Evolutionary conservation across 1,140 invertebrate species (phyloP), one percentile per base, ranked within the genome.

Genomic region (Heliconius hewitsoni): DNA sequence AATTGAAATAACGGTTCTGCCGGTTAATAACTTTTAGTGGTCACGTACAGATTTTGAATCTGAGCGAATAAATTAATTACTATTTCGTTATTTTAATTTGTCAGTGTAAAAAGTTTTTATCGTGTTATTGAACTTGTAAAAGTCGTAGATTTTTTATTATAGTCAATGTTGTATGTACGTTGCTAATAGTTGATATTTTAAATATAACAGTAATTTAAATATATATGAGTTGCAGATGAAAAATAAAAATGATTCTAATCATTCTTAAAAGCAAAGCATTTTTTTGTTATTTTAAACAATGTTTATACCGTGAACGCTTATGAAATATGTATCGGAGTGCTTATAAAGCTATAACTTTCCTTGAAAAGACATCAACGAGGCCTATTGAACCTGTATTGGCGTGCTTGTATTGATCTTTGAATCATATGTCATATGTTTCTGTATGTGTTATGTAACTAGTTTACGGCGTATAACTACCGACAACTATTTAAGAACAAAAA

Each of bases 361-460:
- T 89, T 80, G 27, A 89, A 87, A 89, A 89, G 87, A 89, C 87
- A 84, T 89, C 87, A 89, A 89, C 87, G 87, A 74, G 39, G 23
- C 18, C 57, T 50, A 73, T 66, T n/a, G 70, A 77, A 73, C 75
- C 71, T 42, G 75, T 80, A 73, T 77, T n/a, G 30, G 34, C 19
- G 42, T 73, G 76, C 19, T 27, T 77, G 76, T 71, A 39, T 72
- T 27, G 60, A 72, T 72, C 37, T 72, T 72, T 72, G 37, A 39
- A 42, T 39, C 8, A 72, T 11, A 39, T n/a, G 8, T 19, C 27
- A 18, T 72, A 46, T 50, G 52, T 76, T 30, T 57, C 42, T 78
- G 37, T 72, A 72, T 42, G 71, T 72, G 39, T 81, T 71, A 72
- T 57, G 71, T 72, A 81, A 81, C 80, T 74, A 55, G 76, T 76